Evolutionary conservation across 2,797 vertebrate species (phyloP).

Genomic region (Lemur catta): DNA sequence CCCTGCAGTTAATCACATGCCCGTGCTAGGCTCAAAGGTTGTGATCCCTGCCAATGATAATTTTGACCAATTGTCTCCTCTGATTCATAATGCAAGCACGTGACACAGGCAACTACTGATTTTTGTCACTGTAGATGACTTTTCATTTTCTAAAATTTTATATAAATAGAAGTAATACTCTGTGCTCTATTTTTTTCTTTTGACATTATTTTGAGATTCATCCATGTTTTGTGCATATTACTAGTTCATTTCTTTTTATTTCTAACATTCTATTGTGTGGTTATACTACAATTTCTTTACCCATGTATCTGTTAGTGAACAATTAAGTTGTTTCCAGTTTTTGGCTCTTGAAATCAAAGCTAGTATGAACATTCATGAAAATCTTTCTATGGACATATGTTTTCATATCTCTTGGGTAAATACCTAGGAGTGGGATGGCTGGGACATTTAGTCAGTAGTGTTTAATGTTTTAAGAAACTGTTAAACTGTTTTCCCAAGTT

Average conservation of each 20-base stretch:
- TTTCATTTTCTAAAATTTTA: slow-evolving; percentile 13
- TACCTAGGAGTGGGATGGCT: background rate
- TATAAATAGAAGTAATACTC: background rate
- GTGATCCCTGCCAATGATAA: background rate
- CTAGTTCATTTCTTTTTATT: background rate
- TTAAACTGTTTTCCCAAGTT: background rate
- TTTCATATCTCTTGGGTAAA: background rate
- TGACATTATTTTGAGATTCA: background rate
- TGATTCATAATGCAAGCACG: background rate
- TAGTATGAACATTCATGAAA: background rate
- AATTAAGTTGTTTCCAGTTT: background rate
- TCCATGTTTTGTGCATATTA: background rate
- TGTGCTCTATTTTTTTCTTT: background rate
- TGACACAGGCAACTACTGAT: background rate
- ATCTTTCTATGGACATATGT: background rate
- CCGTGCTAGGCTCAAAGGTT: background rate
- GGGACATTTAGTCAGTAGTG: background rate
- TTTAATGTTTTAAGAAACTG: background rate
- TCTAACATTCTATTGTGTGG: background rate
- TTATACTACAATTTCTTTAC: background rate
- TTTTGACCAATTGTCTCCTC: background rate
- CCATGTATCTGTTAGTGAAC: background rate
- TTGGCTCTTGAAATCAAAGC: background rate
- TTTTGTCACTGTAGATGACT: background rate
- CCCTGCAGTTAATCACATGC: background rate